Conservation (phyloP, 1,140 invertebrate species). For the Trichonephila clavata region DNA sequence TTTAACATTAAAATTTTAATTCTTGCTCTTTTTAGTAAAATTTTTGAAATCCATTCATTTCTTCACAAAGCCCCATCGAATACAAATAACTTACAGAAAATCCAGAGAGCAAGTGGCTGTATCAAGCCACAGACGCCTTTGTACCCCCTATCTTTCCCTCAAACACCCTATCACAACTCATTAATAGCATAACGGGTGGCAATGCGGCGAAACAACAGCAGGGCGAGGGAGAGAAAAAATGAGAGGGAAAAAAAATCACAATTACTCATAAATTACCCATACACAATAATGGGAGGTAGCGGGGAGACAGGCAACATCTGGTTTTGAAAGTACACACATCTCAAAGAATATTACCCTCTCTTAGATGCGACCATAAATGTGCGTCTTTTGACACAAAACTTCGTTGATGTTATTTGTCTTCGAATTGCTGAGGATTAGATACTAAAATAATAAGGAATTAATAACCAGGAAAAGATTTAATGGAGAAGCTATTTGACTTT, state of each 20-base stretch:
- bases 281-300: not conserved
- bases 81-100: too few species aligned
- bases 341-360: conserved; percentile 9
- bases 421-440: not conserved
- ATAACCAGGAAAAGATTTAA: too few species aligned
- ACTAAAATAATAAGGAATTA: too few species aligned
- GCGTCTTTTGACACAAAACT: not conserved
- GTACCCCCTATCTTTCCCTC: too few species aligned
- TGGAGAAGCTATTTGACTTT: too few species aligned
- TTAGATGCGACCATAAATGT: not conserved
- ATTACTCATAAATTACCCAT: conserved; percentile 54
- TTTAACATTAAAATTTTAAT: too few species aligned
- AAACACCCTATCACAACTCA: not conserved
- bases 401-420: not conserved
- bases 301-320: conserved; percentile 34
- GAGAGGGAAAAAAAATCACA: not conserved
- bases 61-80: too few species aligned
- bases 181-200: not conserved
- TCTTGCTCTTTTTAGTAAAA: too few species aligned
- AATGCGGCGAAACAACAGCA: not conserved
- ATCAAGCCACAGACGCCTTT: too few species aligned
- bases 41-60: too few species aligned
- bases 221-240: not conserved
- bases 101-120: too few species aligned
- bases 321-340: not conserved